Evolutionary conservation across 2,888 invertebrate genomes (phyloP).

Genomic region (Coelopa pilipes): DNA sequence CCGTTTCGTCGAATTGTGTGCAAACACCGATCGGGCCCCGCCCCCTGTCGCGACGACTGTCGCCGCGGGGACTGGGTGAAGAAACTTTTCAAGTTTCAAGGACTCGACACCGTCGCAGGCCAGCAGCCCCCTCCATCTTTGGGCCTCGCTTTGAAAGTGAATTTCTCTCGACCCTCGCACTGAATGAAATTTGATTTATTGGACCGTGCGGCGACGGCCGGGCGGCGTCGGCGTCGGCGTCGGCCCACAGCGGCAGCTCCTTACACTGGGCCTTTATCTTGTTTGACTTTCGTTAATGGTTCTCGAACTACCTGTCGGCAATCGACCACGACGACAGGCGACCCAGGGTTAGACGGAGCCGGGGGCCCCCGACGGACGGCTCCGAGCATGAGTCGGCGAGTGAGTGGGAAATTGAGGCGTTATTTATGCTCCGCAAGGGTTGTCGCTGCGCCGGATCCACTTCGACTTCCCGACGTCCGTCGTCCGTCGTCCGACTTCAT

Average conservation of each 20-base stretch:
- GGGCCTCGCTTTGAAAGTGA: neutral
- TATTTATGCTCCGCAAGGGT: conserved; percentile 15
- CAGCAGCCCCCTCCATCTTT: conserved; percentile 8
- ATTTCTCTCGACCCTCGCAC: neutral
- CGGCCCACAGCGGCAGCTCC: conserved; percentile 3
- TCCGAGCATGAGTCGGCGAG: no score
- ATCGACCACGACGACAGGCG: conserved; percentile 3
- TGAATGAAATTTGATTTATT: conserved; percentile 23
- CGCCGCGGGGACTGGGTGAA: no score
- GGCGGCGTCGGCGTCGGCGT: neutral
- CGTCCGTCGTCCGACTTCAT: no score
- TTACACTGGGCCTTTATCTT: conserved; percentile 10
- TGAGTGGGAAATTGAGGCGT: conserved; percentile 15
- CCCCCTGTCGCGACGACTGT: no score
- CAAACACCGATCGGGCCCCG: no score
- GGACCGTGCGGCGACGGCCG: neutral
- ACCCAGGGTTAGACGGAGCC: neutral
- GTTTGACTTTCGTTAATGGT: conserved; percentile 18
- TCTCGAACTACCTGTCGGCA: conserved; percentile 16
- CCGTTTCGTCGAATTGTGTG: neutral
- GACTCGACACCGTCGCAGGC: no score
- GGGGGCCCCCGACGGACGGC: neutral
- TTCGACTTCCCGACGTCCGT: no score
- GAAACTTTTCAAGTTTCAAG: neutral
- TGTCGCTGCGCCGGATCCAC: no score